Conservation (phyloP, 2,797 vertebrate species). For the Nothura maculosa region DNA sequence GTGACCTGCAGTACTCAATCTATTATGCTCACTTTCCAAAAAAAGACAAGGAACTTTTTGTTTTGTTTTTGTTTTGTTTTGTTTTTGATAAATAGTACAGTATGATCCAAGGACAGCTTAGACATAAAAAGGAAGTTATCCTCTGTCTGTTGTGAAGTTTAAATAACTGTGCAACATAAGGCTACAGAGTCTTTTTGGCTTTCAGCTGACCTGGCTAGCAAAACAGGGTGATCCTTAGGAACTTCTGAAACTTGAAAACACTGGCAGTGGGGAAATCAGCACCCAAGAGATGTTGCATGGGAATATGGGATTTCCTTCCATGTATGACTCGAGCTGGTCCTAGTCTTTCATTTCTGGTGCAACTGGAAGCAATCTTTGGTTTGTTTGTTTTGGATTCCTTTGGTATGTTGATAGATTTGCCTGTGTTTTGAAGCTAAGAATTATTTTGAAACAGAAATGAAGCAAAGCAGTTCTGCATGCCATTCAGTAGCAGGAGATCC, state of each 20-base stretch:
- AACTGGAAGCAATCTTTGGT: not conserved
- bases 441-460: not conserved
- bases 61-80: not conserved
- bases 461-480: not conserved
- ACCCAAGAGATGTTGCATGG: accelerated
- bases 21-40: not conserved
- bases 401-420: not conserved
- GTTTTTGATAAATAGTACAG: not conserved
- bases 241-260: not conserved
- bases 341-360: not conserved
- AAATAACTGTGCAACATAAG: not conserved
- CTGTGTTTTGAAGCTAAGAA: not conserved
- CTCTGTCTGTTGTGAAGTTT: not conserved
- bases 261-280: not conserved
- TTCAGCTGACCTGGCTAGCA: not conserved
- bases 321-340: accelerated
- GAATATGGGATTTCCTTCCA: not conserved
- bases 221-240: not conserved
- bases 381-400: not conserved
- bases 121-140: not conserved
- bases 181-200: not conserved
- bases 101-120: not conserved
- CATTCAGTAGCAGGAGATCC: not conserved
- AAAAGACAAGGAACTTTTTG: not conserved
- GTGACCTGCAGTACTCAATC: accelerated